phyloP scores from a whole-genome alignment of 2,888 invertebrate species.

The Pherbina coryleti region DNA sequence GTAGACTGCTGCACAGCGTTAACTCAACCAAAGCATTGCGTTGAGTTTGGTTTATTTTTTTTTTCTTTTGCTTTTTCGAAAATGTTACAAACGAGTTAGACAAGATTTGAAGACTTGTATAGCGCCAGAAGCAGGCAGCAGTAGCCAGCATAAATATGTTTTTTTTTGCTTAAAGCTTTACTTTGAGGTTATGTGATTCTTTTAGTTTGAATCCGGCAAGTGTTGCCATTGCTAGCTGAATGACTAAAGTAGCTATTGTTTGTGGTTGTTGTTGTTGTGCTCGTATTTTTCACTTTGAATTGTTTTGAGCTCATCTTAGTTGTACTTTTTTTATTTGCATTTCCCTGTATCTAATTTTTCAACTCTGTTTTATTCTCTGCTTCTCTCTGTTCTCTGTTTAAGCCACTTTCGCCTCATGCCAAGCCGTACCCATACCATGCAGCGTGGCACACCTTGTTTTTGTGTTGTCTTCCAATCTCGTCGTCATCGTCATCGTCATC shows the following conservation, averaged over 20 bases:
- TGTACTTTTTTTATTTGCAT: not conserved
- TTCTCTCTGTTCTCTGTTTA: not conserved
- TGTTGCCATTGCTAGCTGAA: not conserved
- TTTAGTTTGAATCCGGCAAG: not conserved
- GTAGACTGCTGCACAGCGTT: too few species aligned
- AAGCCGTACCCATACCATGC: slow-evolving; percentile 5
- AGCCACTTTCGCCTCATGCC: slow-evolving; percentile 4
- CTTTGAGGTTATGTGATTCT: not conserved
- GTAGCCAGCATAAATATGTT: too few species aligned
- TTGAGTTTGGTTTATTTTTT: too few species aligned
- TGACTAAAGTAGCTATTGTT: too few species aligned
- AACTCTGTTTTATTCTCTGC: not conserved
- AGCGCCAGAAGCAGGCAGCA: too few species aligned
- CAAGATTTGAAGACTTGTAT: too few species aligned
- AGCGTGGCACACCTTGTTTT: slow-evolving; percentile 31
- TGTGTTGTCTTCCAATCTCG: not conserved
- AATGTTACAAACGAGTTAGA: too few species aligned
- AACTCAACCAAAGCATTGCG: too few species aligned
- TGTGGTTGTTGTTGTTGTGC: not conserved
- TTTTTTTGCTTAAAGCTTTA: not conserved
- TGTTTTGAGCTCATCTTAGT: not conserved
- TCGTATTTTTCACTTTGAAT: not conserved
- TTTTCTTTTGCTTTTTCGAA: too few species aligned
- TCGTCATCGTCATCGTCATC: not conserved
- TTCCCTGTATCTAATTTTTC: not conserved